A percentile compares a stretch with the other conserved stretches of the same genome.
Evolutionary conservation across 2,888 invertebrate genomes (phyloP).

Genomic region (Ecliptopera silaceata): DNA sequence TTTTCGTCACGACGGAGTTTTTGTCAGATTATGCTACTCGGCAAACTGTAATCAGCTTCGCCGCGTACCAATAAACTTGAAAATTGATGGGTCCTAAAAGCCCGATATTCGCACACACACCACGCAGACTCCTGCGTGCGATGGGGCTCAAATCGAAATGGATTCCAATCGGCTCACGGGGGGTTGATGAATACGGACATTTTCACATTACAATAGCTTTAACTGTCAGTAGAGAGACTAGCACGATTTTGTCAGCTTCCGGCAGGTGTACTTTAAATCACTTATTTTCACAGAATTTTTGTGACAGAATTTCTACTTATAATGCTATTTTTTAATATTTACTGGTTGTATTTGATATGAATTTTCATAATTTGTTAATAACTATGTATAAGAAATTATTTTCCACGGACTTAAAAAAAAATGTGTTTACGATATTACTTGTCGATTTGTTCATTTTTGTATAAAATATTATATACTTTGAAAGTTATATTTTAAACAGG

Average conservation of each 20-base stretch:
- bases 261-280: no score
- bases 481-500: no score
- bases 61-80: constrained; percentile 3
- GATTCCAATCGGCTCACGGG: constrained; percentile 39
- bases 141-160: constrained; percentile 34
- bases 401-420: no score
- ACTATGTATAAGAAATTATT: no score
- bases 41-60: not conserved
- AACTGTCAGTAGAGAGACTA: constrained; percentile 6
- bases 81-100: constrained; percentile 9
- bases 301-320: no score
- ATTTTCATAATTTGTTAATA: no score
- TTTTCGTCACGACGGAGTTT: not conserved
- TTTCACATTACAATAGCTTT: constrained; percentile 14
- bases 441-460: no score
- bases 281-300: no score
- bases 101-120: constrained; percentile 11
- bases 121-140: constrained; percentile 15
- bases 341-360: no score
- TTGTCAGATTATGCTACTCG: not conserved
- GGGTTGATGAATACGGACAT: constrained; percentile 39
- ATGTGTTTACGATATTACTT: no score
- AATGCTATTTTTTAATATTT: no score
- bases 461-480: no score
- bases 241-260: not conserved